Base-by-base conservation (phyloP, 2,113 vertebrate genomes). In the Phoxinus phoxinus region DNA sequence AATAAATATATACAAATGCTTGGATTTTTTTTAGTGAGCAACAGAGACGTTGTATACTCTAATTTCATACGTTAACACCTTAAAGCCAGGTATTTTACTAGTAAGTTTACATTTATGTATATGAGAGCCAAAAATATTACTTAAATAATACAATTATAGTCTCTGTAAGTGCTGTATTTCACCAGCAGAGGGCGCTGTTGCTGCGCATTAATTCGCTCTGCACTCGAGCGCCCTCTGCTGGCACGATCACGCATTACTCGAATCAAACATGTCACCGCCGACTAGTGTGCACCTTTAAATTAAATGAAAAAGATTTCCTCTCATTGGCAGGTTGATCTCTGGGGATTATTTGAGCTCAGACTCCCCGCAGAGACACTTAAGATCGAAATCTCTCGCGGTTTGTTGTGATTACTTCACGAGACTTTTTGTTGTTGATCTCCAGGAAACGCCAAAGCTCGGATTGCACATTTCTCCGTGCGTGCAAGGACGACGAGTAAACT, bases 391-490 rank as follows among this genome's bases (percentile, higher is more conserved):
- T 61, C 53, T 41, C 35, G 76, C 53, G 76, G 7, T 37, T n/a
- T 61, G 23, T 79, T 10, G 35, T 79, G 32, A 41, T 79, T 58
- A 58, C 11, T 56, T 78, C 51, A 65, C 58, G 78, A 81, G 78
- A 81, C 25, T 4, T 65, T 65, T 81, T 32, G 78, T 81, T 81
- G 78, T 30, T 44, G 59, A 30, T 81, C 37, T 81, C 78, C 78
- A 61, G 56, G 69, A 58, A 75, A n/a, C 46, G 63, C 30, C 53
- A 51, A 41, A 51, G 72, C 25, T 84, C 59, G 12, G 44, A n/a
- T 13, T 17, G 13, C 44, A 51, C 27, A 88, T 73, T 46, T 53
- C n/a, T 25, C 72, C 3, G 58, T 81, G 59, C 48, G 48, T 19
- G 58, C 25, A 19, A 25, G 10, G 17, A 65, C 25, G n/a, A 30